Evolutionary conservation across 2,888 invertebrate species (phyloP).

Genomic region (Pherbina coryleti): DNA sequence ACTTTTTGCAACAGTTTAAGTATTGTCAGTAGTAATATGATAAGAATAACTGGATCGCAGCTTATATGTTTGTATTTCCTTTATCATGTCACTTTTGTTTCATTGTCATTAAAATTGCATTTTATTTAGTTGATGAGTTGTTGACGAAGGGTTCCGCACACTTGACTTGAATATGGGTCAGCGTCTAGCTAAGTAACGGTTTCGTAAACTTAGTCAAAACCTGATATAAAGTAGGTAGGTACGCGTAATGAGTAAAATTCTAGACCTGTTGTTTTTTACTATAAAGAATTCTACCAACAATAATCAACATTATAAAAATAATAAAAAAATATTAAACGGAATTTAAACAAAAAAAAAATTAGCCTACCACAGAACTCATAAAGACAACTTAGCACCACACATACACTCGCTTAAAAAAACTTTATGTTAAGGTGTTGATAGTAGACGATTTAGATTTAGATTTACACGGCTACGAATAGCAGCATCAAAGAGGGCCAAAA

Average conservation of each 20-base stretch:
- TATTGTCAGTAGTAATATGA: background rate
- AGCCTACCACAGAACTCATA: background rate
- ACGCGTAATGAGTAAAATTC: background rate
- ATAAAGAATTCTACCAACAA: too few relatives aligned
- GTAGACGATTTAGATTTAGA: background rate
- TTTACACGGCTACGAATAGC: slow-evolving; percentile 3
- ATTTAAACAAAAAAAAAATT: background rate
- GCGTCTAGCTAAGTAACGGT: background rate
- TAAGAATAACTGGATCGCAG: background rate
- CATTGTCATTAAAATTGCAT: slow-evolving; percentile 15
- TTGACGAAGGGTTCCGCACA: background rate
- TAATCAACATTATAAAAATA: background rate
- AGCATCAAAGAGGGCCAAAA: slow-evolving; percentile 25
- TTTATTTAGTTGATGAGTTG: background rate
- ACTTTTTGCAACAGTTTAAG: background rate
- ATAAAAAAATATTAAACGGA: background rate
- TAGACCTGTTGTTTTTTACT: too few relatives aligned
- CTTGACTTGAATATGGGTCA: slow-evolving; percentile 10
- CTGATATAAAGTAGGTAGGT: background rate
- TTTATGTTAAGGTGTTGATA: slow-evolving; percentile 1
- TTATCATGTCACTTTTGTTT: slow-evolving; percentile 17
- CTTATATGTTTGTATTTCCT: background rate
- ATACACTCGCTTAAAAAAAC: background rate
- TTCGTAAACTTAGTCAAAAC: slow-evolving; percentile 7
- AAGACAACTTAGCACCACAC: background rate